Conservation (phyloP, 2,113 vertebrate genomes). For the Cygnus buccinator region DNA sequence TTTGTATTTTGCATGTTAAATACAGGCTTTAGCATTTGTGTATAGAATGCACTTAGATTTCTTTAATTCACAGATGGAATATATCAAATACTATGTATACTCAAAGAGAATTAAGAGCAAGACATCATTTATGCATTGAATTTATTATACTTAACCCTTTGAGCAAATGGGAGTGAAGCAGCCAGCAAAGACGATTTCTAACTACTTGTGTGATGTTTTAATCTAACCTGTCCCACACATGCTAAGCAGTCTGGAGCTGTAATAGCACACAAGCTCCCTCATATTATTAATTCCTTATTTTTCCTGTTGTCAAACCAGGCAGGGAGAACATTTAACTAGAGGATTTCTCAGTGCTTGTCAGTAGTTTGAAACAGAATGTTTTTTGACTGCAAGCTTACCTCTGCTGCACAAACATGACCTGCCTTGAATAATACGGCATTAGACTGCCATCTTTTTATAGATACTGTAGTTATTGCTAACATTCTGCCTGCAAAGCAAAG, state of each 20-base stretch:
- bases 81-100: not conserved
- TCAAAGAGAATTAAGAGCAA: not conserved
- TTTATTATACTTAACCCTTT: conserved; percentile 12
- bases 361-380: not conserved
- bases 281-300: not conserved
- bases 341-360: conserved; percentile 14
- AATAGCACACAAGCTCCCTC: not conserved
- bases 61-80: not conserved
- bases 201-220: conserved; percentile 15
- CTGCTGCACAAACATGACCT: conserved; percentile 12
- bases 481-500: conserved; percentile 1
- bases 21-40: not conserved
- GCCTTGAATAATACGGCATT: conserved; percentile 26
- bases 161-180: not conserved
- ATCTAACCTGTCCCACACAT: conserved; percentile 9
- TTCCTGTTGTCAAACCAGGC: not conserved
- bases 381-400: conserved; percentile 35
- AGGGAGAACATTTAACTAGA: not conserved
- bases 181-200: not conserved
- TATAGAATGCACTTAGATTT: not conserved
- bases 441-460: conserved; percentile 29
- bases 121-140: not conserved
- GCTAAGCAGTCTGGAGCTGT: conserved; percentile 12
- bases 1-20: conserved; percentile 1
- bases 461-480: not conserved